Conservation (phyloP, 2,797 vertebrate genomes). For the Pangasius mekongensis region DNA sequence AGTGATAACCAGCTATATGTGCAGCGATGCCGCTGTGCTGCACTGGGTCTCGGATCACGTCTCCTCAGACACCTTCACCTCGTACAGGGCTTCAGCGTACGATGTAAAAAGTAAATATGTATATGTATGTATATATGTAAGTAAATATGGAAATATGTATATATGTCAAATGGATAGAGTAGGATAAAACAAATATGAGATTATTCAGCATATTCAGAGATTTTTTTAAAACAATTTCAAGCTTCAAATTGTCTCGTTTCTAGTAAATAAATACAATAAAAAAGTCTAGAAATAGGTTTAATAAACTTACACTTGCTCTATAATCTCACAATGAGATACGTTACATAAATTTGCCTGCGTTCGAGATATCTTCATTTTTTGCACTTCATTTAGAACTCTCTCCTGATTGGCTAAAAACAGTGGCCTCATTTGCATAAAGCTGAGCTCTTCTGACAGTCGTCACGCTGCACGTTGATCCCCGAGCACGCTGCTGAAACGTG, state of each 20-base stretch:
- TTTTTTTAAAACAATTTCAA: neutral
- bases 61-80: too few species aligned
- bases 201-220: neutral
- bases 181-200: neutral
- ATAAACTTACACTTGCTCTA: neutral
- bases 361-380: neutral
- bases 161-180: too few species aligned
- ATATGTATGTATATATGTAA: too few species aligned
- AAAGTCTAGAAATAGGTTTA: neutral
- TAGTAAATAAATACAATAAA: too few species aligned
- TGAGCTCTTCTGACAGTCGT: neutral
- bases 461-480: neutral
- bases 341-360: neutral
- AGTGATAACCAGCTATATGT: neutral
- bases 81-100: too few species aligned
- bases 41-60: neutral
- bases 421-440: neutral
- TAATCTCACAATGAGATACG: neutral
- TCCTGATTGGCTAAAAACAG: neutral
- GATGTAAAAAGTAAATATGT: too few species aligned
- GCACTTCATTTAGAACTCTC: neutral
- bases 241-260: neutral
- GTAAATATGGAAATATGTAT: too few species aligned
- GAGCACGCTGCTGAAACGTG: neutral
- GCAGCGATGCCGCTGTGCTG: too few species aligned